These are phyloP conservation scores for Petrocephalus sullivani DNA, from an alignment of 2,797 vertebrate genomes.

Conservation along the genomic window DNA sequence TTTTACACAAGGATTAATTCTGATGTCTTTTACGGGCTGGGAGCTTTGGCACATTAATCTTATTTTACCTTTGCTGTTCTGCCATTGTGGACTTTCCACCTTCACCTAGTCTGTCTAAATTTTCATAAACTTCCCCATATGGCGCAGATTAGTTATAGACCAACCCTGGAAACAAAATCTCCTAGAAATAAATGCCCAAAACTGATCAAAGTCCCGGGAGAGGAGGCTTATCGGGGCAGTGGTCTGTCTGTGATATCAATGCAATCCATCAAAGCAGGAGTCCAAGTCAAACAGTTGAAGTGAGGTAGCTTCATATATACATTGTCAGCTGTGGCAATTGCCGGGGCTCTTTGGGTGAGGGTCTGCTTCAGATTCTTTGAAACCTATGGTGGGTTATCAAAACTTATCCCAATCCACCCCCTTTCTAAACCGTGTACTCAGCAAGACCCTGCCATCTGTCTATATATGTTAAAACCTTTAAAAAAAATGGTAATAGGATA, in stretches of 20 bases:
- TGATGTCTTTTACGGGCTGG: too few relatives aligned
- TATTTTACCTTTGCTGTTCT: neutral
- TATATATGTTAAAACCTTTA: neutral
- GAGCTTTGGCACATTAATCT: neutral
- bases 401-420: neutral
- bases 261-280: neutral
- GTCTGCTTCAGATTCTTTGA: neutral
- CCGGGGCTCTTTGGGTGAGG: neutral
- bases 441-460: neutral
- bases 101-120: neutral
- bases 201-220: neutral
- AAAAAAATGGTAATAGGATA: neutral
- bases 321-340: neutral
- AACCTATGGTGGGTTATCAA: neutral
- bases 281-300: neutral
- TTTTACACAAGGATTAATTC: neutral
- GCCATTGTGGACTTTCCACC: neutral
- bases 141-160: slow-evolving; percentile 26
- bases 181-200: slow-evolving; percentile 16
- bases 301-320: neutral
- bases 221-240: neutral
- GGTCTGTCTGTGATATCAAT: neutral
- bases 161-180: neutral
- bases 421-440: neutral
- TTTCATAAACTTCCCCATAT: slow-evolving; percentile 32